Evolutionary conservation across 2,888 invertebrate genomes (phyloP).

Genomic region (Busseola fusca): DNA sequence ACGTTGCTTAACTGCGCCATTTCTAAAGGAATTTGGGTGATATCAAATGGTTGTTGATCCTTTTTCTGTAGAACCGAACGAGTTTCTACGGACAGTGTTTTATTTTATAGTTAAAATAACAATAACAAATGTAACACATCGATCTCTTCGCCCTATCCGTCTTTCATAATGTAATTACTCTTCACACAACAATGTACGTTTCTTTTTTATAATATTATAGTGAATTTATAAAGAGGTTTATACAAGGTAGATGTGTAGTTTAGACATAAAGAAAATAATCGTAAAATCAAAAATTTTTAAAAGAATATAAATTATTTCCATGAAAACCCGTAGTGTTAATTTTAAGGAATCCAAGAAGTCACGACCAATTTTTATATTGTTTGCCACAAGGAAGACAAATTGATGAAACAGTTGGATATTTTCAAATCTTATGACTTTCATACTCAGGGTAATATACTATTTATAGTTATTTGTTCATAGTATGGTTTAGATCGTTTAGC

Average conservation of each 20-base stretch:
- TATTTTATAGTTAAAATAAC: constrained; percentile 36
- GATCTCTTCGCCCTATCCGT: constrained; percentile 59
- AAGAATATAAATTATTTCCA: constrained; percentile 70
- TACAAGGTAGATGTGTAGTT: constrained; percentile 88
- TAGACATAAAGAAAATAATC: constrained; percentile 76
- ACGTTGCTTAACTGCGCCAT: constrained; percentile 79
- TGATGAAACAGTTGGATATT: constrained; percentile 65
- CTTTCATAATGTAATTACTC: constrained; percentile 58
- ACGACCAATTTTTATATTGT: constrained; percentile 85
- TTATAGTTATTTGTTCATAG: constrained; percentile 75
- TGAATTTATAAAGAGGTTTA: constrained; percentile 88
- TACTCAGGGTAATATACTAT: constrained; percentile 86
- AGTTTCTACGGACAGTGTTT: constrained; percentile 35
- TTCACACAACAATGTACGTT: constrained; percentile 62
- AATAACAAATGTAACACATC: constrained; percentile 54
- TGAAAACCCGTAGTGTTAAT: constrained; percentile 79
- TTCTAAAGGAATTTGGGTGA: constrained; percentile 87
- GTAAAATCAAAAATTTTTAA: constrained; percentile 79
- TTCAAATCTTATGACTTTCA: constrained; percentile 87
- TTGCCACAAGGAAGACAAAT: constrained; percentile 73
- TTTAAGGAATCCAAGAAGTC: constrained; percentile 78
- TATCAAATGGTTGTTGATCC: constrained; percentile 80
- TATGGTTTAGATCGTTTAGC: constrained; percentile 75
- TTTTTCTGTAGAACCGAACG: constrained; percentile 42
- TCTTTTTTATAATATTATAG: constrained; percentile 73